Conservation (phyloP, 2,113 vertebrate genomes). For the rat (Rattus norvegicus) region DNA sequence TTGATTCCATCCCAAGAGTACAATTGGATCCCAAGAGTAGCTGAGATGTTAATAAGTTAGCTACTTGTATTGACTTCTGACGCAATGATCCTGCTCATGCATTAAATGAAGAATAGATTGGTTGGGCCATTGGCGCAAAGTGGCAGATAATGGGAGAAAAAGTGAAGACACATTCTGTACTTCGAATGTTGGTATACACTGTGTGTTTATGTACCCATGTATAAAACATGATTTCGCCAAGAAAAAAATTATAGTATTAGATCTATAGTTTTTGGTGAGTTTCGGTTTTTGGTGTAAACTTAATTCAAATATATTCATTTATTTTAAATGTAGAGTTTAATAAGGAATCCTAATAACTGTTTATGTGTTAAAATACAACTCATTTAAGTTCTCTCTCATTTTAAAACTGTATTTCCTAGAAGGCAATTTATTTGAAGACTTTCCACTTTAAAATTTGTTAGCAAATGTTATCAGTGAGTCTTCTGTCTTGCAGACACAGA, state of each 20-base stretch:
- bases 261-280: not conserved
- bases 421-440: not conserved
- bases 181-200: not conserved
- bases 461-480: not conserved
- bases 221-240: not conserved
- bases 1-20: not conserved
- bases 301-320: too few species aligned
- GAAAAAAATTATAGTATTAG: not conserved
- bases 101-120: not conserved
- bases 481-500: not conserved
- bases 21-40: not conserved
- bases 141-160: not conserved
- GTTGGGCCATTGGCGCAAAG: not conserved
- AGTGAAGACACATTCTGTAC: not conserved
- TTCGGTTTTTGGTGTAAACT: too few species aligned
- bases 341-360: too few species aligned
- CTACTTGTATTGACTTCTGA: not conserved
- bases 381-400: too few species aligned
- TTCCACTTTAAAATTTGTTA: not conserved
- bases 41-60: not conserved
- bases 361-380: too few species aligned
- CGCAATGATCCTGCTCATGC: not conserved
- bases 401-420: too few species aligned
- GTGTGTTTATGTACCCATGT: not conserved
- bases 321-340: too few species aligned